Evolutionary conservation across 2,113 vertebrate species (phyloP).

Genomic region (Siniperca chuatsi): DNA sequence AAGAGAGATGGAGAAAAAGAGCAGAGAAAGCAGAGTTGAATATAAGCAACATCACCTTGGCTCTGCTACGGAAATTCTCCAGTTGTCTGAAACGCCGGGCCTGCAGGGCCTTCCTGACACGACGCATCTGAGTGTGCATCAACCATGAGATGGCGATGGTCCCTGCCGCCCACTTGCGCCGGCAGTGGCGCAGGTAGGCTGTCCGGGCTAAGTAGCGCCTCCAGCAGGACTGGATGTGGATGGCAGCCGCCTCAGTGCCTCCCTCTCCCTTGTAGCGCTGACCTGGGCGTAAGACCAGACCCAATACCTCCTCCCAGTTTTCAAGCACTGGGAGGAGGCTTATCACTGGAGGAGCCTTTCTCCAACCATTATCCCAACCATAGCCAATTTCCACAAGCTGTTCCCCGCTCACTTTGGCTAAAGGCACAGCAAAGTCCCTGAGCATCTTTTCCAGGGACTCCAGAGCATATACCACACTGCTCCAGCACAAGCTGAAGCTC

Average conservation of each 20-base stretch:
- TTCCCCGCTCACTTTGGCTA: constrained; percentile 80
- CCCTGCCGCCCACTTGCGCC: constrained; percentile 86
- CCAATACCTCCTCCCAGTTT: constrained; percentile 77
- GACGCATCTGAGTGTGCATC: constrained; percentile 72
- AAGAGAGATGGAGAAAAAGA: neutral
- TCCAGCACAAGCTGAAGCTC: constrained; percentile 81
- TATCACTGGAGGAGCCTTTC: constrained; percentile 51
- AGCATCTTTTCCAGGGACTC: constrained; percentile 81
- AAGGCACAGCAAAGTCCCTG: constrained; percentile 83
- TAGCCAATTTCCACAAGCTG: constrained; percentile 72
- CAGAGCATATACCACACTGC: constrained; percentile 74
- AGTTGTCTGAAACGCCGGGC: constrained; percentile 86
- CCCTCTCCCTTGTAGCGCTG: constrained; percentile 86
- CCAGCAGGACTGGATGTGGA: constrained; percentile 86
- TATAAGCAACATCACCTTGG: constrained; percentile 84
- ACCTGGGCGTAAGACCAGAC: constrained; percentile 78
- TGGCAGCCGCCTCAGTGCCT: constrained; percentile 79
- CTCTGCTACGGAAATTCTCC: constrained; percentile 88
- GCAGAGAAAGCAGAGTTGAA: neutral
- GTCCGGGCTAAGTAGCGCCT: constrained; percentile 73
- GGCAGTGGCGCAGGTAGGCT: constrained; percentile 70
- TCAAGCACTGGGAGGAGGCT: constrained; percentile 83
- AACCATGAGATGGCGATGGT: constrained; percentile 86
- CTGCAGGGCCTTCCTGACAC: constrained; percentile 82
- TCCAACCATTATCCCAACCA: constrained; percentile 64